Evolutionary conservation across 2,888 invertebrate genomes (phyloP), one percentile per base, ranked within the genome.

Genomic region (Craniophora ligustri): DNA sequence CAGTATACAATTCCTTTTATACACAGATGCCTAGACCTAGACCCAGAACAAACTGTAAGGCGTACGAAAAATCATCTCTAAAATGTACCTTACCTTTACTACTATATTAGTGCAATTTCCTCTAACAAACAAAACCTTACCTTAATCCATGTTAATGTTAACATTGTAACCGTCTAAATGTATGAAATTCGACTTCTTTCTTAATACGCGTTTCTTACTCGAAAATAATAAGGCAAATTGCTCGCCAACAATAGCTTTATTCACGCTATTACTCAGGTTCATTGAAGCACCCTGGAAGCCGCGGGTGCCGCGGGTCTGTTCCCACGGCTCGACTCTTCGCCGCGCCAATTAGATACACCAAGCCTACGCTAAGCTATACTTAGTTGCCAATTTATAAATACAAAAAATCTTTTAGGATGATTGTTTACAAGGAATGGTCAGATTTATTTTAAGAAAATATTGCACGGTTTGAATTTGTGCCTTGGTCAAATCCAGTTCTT

Each of bases 291-390:
- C 66, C 65, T 44, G 69, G 41, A 10, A 26, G 77, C 81, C 78
- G 61, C 65, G 38, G 73, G 81, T 76, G 77, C 81, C 79, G 61
- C 66, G 35, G 73, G 82, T 75, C 45, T 34, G 51, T 83, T 86
- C 87, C 80, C 87, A 86, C 85, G 85, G 34, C 32, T 73, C 68
- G 57, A 67, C 70, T 73, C 72, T 64, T 57, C 44, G 56, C 56
- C 64, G 55, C 44, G 55, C 74, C 81, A 87, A 86, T 87, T 85
- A 85, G 76, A 78, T 74, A 80, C 78, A 79, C 75, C 65, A 62
- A 35, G 44, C 64, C 67, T 49, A 56, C 39, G 23, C 60, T 53
- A 67, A 65, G 56, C 72, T 75, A 75, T 72, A 72, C 68, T 75
- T 75, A 72, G 60, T 46, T 57, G 63, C 69, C 66, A 60, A 75